A percentile compares a stretch with the other conserved stretches of the same genome.
Evolutionary conservation across 2,888 invertebrate species (phyloP).

Genomic region (Macaria liturata): DNA sequence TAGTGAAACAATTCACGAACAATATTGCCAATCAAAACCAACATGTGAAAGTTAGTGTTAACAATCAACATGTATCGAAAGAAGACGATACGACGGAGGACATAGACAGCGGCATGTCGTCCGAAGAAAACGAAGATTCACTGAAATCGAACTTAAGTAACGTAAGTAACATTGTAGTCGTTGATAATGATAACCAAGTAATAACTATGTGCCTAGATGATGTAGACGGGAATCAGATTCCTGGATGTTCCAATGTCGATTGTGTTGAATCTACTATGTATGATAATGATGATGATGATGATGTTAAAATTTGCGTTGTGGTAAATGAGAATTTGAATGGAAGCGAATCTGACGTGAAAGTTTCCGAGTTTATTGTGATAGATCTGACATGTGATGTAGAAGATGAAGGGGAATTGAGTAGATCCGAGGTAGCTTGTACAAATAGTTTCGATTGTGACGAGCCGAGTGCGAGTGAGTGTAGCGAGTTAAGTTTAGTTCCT

Average conservation of each 20-base stretch:
- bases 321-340: conserved; percentile 37
- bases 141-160: conserved; percentile 55
- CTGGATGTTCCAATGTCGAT: conserved; percentile 69
- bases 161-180: conserved; percentile 48
- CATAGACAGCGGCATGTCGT: conserved; percentile 76
- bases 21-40: conserved; percentile 3
- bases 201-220: conserved; percentile 77
- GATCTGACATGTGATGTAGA: conserved; percentile 71
- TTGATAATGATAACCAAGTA: conserved; percentile 47
- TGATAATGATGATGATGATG: conserved; percentile 43
- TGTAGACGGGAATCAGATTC: conserved; percentile 75
- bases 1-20: conserved; percentile 42
- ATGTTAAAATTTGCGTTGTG: conserved; percentile 57
- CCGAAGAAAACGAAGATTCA: conserved; percentile 74
- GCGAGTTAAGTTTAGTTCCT: conserved; percentile 72
- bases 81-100: conserved; percentile 41
- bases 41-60: conserved; percentile 17
- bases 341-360: conserved; percentile 35
- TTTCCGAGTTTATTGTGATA: conserved; percentile 72
- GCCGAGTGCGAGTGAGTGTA: conserved; percentile 62
- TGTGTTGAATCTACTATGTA: conserved; percentile 3
- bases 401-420: conserved; percentile 48
- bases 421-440: conserved; percentile 53
- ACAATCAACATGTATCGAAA: conserved; percentile 12
- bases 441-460: conserved; percentile 61